Evolutionary conservation across 2,113 vertebrate species (phyloP).

Genomic region (Nestor notabilis): DNA sequence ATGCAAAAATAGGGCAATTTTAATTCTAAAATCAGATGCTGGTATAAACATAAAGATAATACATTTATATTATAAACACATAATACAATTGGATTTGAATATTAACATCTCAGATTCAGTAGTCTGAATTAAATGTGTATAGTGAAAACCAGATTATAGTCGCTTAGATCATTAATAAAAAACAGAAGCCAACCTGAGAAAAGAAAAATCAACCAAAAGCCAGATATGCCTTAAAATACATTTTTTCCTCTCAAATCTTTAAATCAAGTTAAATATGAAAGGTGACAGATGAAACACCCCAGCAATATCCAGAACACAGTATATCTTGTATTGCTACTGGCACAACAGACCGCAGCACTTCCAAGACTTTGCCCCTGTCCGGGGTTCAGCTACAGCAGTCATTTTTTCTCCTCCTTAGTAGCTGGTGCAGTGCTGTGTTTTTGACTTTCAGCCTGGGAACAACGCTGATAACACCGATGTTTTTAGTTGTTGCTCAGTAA

Average conservation of each 20-base stretch:
- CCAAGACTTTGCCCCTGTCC: not conserved
- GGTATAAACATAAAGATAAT: not conserved
- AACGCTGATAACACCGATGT: no score
- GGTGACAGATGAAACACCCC: not conserved
- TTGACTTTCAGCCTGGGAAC: no score
- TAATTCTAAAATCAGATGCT: not conserved
- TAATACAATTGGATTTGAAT: not conserved
- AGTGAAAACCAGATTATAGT: not conserved
- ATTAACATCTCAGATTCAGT: not conserved
- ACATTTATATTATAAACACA: conserved; percentile 7
- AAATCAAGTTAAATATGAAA: not conserved
- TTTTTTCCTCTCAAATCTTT: conserved; percentile 25
- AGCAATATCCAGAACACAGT: not conserved
- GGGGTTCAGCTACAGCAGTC: no score
- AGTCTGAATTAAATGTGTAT: not conserved
- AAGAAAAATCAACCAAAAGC: not conserved
- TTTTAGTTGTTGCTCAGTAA: no score
- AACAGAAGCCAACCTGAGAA: not conserved
- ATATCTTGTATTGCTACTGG: not conserved
- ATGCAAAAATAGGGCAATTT: not conserved
- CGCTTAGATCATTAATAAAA: conserved; percentile 42
- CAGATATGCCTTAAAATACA: not conserved
- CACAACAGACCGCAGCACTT: not conserved
- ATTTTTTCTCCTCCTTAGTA: no score
- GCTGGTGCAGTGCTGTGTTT: no score